phyloP scores from a whole-genome alignment of 2,797 vertebrate genomes.

The Serranus cabrilla region DNA sequence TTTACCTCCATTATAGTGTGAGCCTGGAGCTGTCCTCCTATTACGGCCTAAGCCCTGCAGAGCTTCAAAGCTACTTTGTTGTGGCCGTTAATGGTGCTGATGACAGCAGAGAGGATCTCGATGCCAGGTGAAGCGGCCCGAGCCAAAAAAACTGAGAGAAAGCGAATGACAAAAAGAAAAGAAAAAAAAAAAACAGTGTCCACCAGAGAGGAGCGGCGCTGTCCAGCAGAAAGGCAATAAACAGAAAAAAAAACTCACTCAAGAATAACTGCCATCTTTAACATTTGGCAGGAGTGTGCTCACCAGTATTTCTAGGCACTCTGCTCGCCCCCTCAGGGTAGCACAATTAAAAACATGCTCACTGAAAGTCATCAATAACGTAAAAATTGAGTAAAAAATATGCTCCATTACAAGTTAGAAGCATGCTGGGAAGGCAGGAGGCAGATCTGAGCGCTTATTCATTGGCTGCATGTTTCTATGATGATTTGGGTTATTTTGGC shows the following conservation, averaged over 20 bases:
- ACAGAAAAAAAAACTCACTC: conserved; percentile 39
- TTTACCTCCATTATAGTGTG: conserved; percentile 49
- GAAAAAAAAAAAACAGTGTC: conserved; percentile 16
- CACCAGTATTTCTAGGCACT: conserved; percentile 57
- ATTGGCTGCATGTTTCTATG: conserved; percentile 51
- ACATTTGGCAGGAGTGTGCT: conserved; percentile 69
- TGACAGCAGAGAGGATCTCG: conserved; percentile 65
- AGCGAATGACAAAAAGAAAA: background rate
- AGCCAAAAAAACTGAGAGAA: conserved; percentile 43
- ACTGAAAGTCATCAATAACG: conserved; percentile 70
- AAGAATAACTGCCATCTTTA: conserved; percentile 71
- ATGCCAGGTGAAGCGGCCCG: conserved; percentile 59
- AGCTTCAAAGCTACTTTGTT: conserved; percentile 81
- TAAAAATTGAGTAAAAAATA: conserved; percentile 37
- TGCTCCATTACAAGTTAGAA: conserved; percentile 21
- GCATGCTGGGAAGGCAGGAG: conserved; percentile 47
- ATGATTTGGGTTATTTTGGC: conserved; percentile 49
- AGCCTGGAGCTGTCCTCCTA: conserved; percentile 57
- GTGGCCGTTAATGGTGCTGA: conserved; percentile 74
- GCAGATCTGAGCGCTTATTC: conserved; percentile 48
- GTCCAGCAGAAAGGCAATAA: conserved; percentile 44
- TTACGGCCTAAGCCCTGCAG: conserved; percentile 56
- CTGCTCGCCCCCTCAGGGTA: conserved; percentile 38
- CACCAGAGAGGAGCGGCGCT: conserved; percentile 31
- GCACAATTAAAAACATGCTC: conserved; percentile 73